These are phyloP conservation scores for Octodonta nipae DNA, from an alignment of 2,888 invertebrate species.

Conservation along the genomic window DNA sequence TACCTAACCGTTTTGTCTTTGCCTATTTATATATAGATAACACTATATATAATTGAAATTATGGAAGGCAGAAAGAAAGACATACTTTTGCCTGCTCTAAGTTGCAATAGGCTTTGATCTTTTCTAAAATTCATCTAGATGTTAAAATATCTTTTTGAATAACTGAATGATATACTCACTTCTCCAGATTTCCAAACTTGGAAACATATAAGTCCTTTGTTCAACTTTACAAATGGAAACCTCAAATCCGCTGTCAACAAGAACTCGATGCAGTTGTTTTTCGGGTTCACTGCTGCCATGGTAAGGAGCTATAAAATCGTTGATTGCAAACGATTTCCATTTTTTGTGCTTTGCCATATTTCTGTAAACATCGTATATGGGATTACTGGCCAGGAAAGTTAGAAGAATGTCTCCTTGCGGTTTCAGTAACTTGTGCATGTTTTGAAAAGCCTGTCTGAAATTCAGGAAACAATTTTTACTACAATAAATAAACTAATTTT, in stretches of 20 bases:
- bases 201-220: constrained; percentile 44
- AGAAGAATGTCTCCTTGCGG: constrained; percentile 56
- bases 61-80: too few relatives aligned
- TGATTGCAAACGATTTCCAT: constrained; percentile 52
- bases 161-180: constrained; percentile 39
- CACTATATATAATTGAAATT: too few relatives aligned
- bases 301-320: constrained; percentile 55
- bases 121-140: too few relatives aligned
- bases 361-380: constrained; percentile 55
- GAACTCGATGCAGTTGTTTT: constrained; percentile 38
- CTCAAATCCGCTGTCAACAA: constrained; percentile 48
- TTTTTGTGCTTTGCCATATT: constrained; percentile 40
- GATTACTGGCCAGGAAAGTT: constrained; percentile 54
- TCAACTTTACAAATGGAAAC: constrained; percentile 44
- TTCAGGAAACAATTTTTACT: background rate
- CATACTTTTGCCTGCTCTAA: too few relatives aligned
- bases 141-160: constrained; percentile 1
- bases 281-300: constrained; percentile 49
- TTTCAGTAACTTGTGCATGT: constrained; percentile 51
- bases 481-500: too few relatives aligned
- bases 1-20: too few relatives aligned
- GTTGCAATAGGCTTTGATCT: too few relatives aligned
- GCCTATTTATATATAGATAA: too few relatives aligned
- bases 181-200: constrained; percentile 42
- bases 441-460: constrained; percentile 47